Percentiles rank a stretch among this genome's conserved stretches.
Evolutionary conservation across 2,113 vertebrate genomes (phyloP).

Genomic region (Meriones unguiculatus): DNA sequence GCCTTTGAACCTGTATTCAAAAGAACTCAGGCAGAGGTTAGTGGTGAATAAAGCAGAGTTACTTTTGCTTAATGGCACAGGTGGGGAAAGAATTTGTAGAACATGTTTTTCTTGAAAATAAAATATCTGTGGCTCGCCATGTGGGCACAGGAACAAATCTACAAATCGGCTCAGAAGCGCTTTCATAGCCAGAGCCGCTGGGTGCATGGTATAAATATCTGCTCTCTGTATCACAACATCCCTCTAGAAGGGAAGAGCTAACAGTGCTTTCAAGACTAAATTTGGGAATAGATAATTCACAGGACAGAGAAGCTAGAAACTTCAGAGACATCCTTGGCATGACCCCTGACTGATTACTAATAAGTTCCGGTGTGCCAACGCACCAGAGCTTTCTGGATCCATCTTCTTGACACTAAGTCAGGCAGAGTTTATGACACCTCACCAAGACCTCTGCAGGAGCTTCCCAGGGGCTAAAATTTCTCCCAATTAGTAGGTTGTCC

Average conservation of each 20-base stretch:
- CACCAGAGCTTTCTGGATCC: neutral
- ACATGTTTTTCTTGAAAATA: constrained; percentile 79
- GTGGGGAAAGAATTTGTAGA: constrained; percentile 73
- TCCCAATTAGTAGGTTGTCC: neutral
- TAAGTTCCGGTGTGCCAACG: neutral
- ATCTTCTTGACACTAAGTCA: neutral
- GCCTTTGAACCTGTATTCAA: constrained; percentile 78
- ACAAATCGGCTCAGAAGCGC: constrained; percentile 75
- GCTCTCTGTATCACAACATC: constrained; percentile 64
- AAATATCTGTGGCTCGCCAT: constrained; percentile 68
- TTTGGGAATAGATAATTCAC: constrained; percentile 70
- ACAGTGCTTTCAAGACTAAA: constrained; percentile 64
- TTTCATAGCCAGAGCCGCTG: constrained; percentile 66
- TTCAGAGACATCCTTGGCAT: constrained; percentile 67
- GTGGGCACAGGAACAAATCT: constrained; percentile 67
- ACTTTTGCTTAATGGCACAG: constrained; percentile 78
- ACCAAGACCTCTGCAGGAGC: neutral
- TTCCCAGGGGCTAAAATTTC: neutral
- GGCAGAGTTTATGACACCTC: neutral
- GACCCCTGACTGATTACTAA: neutral
- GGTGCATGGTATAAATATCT: constrained; percentile 72
- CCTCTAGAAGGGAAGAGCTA: constrained; percentile 50
- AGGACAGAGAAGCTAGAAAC: constrained; percentile 56
- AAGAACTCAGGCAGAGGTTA: constrained; percentile 74
- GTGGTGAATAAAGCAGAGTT: constrained; percentile 76